Percentiles rank a stretch among this genome's conserved stretches.
These are phyloP conservation scores for Dolichotis patagonum DNA, from an alignment of 2,113 vertebrate genomes.

Conservation along the genomic window DNA sequence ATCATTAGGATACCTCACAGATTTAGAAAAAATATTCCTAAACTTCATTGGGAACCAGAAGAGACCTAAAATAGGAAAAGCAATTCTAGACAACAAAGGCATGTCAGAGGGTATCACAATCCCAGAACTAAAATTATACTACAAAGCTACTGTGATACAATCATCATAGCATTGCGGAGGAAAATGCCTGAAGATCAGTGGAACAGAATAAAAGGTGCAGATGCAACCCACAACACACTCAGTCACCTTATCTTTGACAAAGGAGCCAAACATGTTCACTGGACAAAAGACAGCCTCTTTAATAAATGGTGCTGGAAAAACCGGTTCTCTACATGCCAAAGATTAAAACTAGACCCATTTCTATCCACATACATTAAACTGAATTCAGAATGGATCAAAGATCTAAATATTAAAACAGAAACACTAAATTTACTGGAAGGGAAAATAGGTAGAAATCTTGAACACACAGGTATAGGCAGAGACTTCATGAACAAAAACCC, in stretches of 20 bases:
- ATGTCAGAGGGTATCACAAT: background rate
- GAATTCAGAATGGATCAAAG: background rate
- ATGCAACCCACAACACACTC: background rate
- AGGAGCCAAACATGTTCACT: background rate
- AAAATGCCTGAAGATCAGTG: background rate
- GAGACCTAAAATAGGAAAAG: background rate
- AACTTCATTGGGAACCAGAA: background rate
- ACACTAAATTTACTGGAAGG: background rate
- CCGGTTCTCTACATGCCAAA: background rate
- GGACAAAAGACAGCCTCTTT: background rate
- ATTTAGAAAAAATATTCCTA: background rate
- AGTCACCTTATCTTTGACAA: background rate
- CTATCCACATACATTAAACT: background rate
- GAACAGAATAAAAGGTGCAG: background rate
- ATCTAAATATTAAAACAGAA: background rate
- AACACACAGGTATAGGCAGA: background rate
- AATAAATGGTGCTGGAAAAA: background rate
- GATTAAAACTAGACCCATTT: background rate
- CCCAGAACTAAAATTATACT: background rate
- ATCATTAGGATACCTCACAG: background rate
- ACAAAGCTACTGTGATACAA: background rate
- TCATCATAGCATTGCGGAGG: background rate
- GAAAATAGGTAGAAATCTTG: background rate
- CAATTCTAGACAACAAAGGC: background rate
- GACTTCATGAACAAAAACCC: background rate